Base-by-base conservation (phyloP, 2,797 vertebrate genomes). In the Falco peregrinus region DNA sequence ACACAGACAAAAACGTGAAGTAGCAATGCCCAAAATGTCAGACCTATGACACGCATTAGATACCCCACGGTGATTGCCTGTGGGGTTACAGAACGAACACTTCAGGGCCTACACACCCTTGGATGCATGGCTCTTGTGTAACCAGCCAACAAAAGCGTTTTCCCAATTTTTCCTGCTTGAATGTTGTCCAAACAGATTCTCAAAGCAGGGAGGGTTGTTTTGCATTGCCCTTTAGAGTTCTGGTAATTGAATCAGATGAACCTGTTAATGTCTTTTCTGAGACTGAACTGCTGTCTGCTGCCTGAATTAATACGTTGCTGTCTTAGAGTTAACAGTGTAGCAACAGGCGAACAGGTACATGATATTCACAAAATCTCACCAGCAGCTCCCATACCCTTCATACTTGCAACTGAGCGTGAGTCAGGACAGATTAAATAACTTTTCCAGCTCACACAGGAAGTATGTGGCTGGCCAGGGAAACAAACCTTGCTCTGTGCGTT, bases 251-350 rank as follows among this genome's bases (percentile, higher is more conserved):
- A 87, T 85, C 31, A 51, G 39, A 51, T 70, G 63, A 77, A 67
- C 39, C 43, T 64, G 25, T 54, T 90, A 86, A 51, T 10, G 2
- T 59, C 61, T 83, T 82, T 78, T 51, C 35, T 56, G 65, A 88
- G 57, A 60, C 78, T 54, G 21, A 78, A 5, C 74, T 69, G 45
- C 35, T 47, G 35, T 69, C 59, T 21, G 4, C 16, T 67, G 39
- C 70, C 67, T 50, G n/a, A 76, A 82, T 82, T 69, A 69, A 70
- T 87, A 68, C 84, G 37, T 59, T 87, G 56, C 63, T 64, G 35
- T 82, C 39, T 70, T 53, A 48, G 47, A 87, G 83, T 39, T 76
- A n/a, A 31, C 50, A 67, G 28, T 8, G 39, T 65, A 84, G 51
- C 68, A 87, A 25, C 60, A 57, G 67, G 67, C 28, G 6, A 17